phyloP scores from a whole-genome alignment of 2,797 vertebrate genomes.

The Setipinna tenuifilis region DNA sequence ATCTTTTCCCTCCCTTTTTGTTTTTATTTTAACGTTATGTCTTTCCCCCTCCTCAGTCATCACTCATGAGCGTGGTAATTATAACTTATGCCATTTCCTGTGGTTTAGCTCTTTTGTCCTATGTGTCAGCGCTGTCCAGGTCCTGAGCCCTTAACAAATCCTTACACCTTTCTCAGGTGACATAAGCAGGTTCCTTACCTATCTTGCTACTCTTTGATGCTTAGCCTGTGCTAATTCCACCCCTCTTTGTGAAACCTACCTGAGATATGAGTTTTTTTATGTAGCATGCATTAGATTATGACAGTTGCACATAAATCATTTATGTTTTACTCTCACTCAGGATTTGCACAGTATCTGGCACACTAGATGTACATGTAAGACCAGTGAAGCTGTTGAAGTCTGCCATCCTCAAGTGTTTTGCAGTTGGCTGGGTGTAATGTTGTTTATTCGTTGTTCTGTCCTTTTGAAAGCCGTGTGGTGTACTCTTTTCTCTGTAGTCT shows the following conservation, averaged over 20 bases:
- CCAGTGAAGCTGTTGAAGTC: conserved; percentile 63
- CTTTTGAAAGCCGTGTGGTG: conserved; percentile 54
- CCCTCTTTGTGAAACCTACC: neutral
- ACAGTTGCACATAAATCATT: conserved; percentile 55
- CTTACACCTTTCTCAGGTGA: neutral
- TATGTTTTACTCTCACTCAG: conserved; percentile 71
- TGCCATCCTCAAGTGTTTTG: conserved; percentile 56
- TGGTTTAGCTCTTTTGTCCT: conserved; percentile 66
- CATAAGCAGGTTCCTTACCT: too few relatives aligned
- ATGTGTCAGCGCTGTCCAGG: conserved; percentile 83
- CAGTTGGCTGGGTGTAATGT: conserved; percentile 67
- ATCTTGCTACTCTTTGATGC: conserved; percentile 30
- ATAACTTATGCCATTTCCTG: conserved; percentile 84
- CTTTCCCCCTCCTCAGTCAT: conserved; percentile 89
- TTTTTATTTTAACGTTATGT: conserved; percentile 82
- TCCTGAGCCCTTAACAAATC: conserved; percentile 71
- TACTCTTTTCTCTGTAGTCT: conserved; percentile 57
- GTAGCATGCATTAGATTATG: conserved; percentile 45
- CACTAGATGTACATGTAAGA: conserved; percentile 76
- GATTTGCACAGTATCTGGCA: conserved; percentile 82
- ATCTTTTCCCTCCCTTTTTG: conserved; percentile 74
- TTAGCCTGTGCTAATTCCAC: conserved; percentile 14
- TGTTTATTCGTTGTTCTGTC: conserved; percentile 57
- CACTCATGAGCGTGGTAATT: conserved; percentile 97
- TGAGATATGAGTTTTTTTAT: conserved; percentile 33